A percentile compares a stretch with the other conserved stretches of the same genome.
Conservation (phyloP, 2,113 vertebrate genomes). For the Rhabdornis inornatus region DNA sequence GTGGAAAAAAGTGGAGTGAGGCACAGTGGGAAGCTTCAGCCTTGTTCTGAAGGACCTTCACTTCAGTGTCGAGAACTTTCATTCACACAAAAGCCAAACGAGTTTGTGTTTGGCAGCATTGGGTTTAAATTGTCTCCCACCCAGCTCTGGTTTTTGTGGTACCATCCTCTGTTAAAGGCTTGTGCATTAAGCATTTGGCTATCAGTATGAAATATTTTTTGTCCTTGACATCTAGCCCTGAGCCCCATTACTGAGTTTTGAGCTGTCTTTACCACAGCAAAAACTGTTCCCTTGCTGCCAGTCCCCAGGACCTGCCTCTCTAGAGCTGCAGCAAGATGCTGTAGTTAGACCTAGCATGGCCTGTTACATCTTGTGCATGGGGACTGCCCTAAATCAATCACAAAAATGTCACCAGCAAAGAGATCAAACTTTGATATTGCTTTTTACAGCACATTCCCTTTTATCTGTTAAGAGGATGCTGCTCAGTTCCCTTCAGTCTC, state of each 20-base stretch:
- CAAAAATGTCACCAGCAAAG: not conserved
- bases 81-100: not conserved
- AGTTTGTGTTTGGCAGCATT: fast-evolving
- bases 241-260: not conserved
- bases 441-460: not conserved
- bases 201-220: not conserved
- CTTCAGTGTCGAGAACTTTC: not conserved
- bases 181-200: not conserved
- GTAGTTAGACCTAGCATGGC: not conserved
- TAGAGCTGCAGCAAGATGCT: not conserved
- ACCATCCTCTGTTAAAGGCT: not conserved
- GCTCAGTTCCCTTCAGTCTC: conserved; percentile 5
- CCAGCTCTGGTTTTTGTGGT: not conserved
- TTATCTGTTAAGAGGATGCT: not conserved
- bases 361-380: not conserved
- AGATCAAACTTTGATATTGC: conserved; percentile 20
- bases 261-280: not conserved
- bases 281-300: not conserved
- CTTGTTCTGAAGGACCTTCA: not conserved
- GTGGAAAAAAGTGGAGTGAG: fast-evolving
- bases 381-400: conserved; percentile 49
- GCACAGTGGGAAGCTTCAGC: not conserved
- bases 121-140: not conserved
- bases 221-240: not conserved
- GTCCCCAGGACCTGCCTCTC: not conserved